Evolutionary conservation across 53 echinoderm and acorn worm species (phyloP).

Genomic region (Paelopatides confundens): DNA sequence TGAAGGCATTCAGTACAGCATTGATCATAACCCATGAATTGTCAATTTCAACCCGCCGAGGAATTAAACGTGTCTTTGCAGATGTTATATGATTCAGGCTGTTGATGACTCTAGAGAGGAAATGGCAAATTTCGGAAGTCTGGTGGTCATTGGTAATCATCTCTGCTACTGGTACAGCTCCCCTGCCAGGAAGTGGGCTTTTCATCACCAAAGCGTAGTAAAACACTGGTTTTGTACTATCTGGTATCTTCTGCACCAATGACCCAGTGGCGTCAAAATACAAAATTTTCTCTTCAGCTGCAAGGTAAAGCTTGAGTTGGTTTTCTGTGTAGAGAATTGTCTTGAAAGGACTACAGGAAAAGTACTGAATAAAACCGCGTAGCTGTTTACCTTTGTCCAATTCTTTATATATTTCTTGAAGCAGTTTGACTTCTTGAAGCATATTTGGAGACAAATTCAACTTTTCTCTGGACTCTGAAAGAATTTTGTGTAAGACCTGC

Average conservation of each 20-base stretch:
- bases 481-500: not conserved
- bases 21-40: constrained; percentile 9
- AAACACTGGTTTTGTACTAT: not conserved
- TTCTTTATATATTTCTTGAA: not conserved
- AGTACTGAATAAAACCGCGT: not conserved
- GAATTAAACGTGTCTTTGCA: not conserved
- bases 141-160: not conserved
- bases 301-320: not conserved
- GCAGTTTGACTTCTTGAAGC: not conserved
- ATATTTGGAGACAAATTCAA: not conserved
- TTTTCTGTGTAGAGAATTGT: not conserved
- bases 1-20: not conserved
- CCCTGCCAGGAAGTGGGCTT: not conserved
- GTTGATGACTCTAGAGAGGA: not conserved
- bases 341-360: not conserved
- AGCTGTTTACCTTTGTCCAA: not conserved
- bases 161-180: not conserved
- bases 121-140: not conserved
- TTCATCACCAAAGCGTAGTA: not conserved
- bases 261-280: not conserved
- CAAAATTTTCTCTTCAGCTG: not conserved
- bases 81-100: no score
- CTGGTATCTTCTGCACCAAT: not conserved
- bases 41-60: constrained; percentile 1
- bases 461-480: not conserved